Conservation (phyloP, 2,888 invertebrate species). For the Trilocha varians region DNA sequence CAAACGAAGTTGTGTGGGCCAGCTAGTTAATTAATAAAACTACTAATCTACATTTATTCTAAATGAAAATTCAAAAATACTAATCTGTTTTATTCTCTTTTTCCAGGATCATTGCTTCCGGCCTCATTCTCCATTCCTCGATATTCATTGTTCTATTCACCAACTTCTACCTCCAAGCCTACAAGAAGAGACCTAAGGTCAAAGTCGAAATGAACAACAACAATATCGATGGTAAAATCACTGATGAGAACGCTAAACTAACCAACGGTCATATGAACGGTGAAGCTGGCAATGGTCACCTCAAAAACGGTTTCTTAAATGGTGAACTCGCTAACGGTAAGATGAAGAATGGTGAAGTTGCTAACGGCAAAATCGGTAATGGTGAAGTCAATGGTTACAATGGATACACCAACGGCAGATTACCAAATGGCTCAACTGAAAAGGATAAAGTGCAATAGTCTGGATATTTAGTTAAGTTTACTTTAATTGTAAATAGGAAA, state of each 20-base stretch:
- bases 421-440: conserved; percentile 25
- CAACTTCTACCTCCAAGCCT: conserved; percentile 91
- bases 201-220: conserved; percentile 29
- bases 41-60: too few species aligned
- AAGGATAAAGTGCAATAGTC: conserved; percentile 58
- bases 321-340: conserved; percentile 22
- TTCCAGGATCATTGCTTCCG: conserved; percentile 77
- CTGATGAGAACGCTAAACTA: conserved; percentile 8
- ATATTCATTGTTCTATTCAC: conserved; percentile 94
- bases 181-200: conserved; percentile 53
- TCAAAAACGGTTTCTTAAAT: conserved; percentile 20
- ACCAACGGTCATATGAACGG: conserved; percentile 13
- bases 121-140: conserved; percentile 83
- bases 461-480: conserved; percentile 4
- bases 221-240: conserved; percentile 17
- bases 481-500: conserved; percentile 2
- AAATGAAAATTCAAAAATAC: too few species aligned
- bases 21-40: too few species aligned
- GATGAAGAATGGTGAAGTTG: conserved; percentile 24
- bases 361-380: conserved; percentile 21
- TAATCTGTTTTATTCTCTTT: not conserved
- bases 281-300: conserved; percentile 21
- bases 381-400: conserved; percentile 27
- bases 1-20: too few species aligned
- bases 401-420: conserved; percentile 35